Base-by-base conservation (phyloP, 2,888 invertebrate species). In the Epinotia nisella region DNA sequence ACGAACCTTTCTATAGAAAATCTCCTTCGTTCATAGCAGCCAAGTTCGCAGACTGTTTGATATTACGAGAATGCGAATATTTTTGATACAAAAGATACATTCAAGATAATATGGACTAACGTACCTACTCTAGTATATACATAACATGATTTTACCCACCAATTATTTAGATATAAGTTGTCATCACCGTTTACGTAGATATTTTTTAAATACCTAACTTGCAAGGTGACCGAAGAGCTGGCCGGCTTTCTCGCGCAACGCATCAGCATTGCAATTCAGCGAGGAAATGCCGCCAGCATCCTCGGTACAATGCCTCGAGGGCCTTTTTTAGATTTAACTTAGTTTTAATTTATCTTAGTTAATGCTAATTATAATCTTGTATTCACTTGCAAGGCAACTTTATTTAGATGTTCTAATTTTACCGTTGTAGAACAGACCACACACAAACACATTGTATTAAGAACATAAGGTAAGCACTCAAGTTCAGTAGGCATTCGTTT, bases 1-100 rank as follows among this genome's bases (percentile, higher is more conserved):
- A 88, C 86, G 87, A 88, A 76, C 29, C 15, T 58, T 58, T 29
- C 13, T 58, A 55, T 21, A 15, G 55, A 55, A 55, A 55, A 1
- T 21, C 21, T 55, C 41, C 3, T 41, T 41, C 13, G 41, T 41
- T 11, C 41, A 11, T 41, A 41, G 13, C 13, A 49, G 49, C n/a
- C n/a, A n/a, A n/a, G n/a, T n/a, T n/a, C 15, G 4, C 49, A 49
- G 49, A 49, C 15, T 3, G 2, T 45, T 13, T 4, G 13, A 45
- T 24, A 11, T n/a, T 41, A 13, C 3, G 41, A 41, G 13, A 41
- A 41, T 2, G 11, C 41, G 41, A 41, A 13, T 41, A 45, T 35
- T 35, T 35, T 7, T 35, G 35, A 35, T 35, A 35, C 9, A 35
- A 35, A 35, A 35, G 35, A 35, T 35, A 35, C 35, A 35, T 9